Evolutionary conservation across 2,888 invertebrate genomes (phyloP), one percentile per base, ranked within the genome.

Genomic region (Petrolisthes manimaculis): DNA sequence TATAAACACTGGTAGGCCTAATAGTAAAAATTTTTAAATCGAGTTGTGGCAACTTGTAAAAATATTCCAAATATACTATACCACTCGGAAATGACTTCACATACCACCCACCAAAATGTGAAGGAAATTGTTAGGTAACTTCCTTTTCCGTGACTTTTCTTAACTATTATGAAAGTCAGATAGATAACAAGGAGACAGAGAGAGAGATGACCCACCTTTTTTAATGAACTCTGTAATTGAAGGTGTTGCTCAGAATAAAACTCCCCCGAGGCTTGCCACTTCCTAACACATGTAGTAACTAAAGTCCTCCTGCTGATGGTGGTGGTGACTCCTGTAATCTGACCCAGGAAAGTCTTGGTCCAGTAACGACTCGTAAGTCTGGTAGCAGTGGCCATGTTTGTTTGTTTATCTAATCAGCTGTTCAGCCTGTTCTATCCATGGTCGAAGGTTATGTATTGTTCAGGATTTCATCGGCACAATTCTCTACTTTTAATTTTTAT

Each of bases 161-260:
- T 37, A 37, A 37, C 37, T 37, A 2, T 37, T 37, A 37, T 2
- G 37, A 37, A 37, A 37, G 37, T 2, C 1, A 37, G 18, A 14
- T 67, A 67, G 18, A 14, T 67, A 67, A 67, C 18, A 67, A 12
- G 18, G 14, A 12, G 14, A 61, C 14, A 8, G 14, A 61, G 9
- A 12, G 67, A 14, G 67, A 56, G 14, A 18, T 2, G 14, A 82
- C 56, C 24, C 51, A 86, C 86, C 77, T 86, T 86, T 8, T 82
- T 83, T 80, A 86, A 5, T 3, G 86, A 86, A 5, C 37, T 83
- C 54, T 83, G 82, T 14, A 86, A 24, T 61, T 86, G 82, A 21
- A 14, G 56, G 54, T 86, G 86, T 24, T 86, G 82, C 51, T 83
- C 56, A 12, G 56, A 51, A 24, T 84, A 84, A 37, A 84, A 84